A percentile compares a stretch with the other conserved stretches of the same genome.
Conservation (phyloP, 2,888 invertebrate genomes). For the Tetragonisca angustula region DNA sequence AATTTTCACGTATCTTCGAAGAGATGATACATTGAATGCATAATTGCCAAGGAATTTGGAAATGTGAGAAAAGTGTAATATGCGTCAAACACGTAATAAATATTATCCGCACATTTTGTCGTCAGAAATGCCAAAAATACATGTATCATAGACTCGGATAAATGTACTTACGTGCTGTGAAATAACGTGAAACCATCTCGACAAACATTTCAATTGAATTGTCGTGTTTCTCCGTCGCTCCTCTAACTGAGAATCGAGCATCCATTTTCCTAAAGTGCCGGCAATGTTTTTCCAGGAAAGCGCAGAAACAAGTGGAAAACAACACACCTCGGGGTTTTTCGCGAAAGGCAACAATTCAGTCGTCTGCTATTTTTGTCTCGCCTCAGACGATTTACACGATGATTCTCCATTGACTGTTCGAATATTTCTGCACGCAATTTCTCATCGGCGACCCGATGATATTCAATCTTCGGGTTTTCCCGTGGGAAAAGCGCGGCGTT, state of each 20-base stretch:
- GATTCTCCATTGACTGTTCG: conserved; percentile 42
- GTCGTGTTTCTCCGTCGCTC: neutral
- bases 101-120: too few species aligned
- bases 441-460: conserved; percentile 30
- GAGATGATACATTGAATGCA: too few species aligned
- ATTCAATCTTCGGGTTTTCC: conserved; percentile 56
- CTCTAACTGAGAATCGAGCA: too few species aligned
- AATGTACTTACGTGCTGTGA: too few species aligned
- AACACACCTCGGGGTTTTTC: conserved; percentile 4
- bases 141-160: too few species aligned
- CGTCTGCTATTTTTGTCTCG: conserved; percentile 9
- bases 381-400: conserved; percentile 39
- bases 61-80: too few species aligned
- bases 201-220: neutral
- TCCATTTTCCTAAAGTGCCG: neutral
- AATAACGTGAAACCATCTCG: neutral
- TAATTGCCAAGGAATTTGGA: too few species aligned
- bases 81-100: too few species aligned
- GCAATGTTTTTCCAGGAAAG: neutral
- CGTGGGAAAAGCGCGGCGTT: conserved; percentile 39
- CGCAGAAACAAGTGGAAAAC: neutral
- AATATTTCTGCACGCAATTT: conserved; percentile 20
- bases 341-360: conserved; percentile 16
- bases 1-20: too few species aligned
- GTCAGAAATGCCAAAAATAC: too few species aligned